Conservation (phyloP, 2,797 vertebrate genomes). For the Rhinogobio ventralis region DNA sequence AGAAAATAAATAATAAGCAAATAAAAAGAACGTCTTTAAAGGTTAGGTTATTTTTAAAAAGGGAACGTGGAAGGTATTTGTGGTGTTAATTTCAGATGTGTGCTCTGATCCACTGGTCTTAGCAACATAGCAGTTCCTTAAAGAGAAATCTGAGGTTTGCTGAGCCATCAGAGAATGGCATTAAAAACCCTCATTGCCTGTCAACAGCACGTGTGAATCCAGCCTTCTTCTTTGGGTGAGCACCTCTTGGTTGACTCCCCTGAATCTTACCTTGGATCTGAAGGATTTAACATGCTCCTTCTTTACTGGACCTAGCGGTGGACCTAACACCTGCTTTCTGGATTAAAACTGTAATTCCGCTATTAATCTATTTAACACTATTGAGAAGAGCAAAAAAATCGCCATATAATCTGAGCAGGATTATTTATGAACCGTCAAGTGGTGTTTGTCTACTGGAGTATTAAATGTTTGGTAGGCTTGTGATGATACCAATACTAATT, state of each 20-base stretch:
- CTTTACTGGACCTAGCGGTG: conserved; percentile 15
- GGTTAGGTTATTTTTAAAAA: conserved; percentile 60
- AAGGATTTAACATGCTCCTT: conserved; percentile 37
- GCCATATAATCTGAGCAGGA: not conserved
- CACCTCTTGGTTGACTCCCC: conserved; percentile 34
- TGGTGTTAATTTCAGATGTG: conserved; percentile 57
- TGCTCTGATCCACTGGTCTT: conserved; percentile 58
- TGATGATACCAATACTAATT: conserved; percentile 3
- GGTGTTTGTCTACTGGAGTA: not conserved
- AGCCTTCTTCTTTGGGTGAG: conserved; percentile 53
- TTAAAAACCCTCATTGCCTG: conserved; percentile 59
- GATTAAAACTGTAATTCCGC: conserved; percentile 16
- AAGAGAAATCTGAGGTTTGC: conserved; percentile 62
- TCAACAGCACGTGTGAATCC: conserved; percentile 45
- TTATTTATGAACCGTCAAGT: not conserved
- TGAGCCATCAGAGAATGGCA: conserved; percentile 63
- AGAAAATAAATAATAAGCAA: conserved; percentile 29
- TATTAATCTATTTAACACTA: conserved; percentile 20
- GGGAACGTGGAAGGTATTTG: conserved; percentile 40
- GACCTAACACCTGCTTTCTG: conserved; percentile 10
- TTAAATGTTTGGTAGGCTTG: not conserved
- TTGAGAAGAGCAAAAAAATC: not conserved
- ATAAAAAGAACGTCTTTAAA: conserved; percentile 56
- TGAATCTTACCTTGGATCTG: conserved; percentile 47
- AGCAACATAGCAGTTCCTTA: conserved; percentile 57